phyloP scores from a whole-genome alignment of 2,113 vertebrate species.

The Lepus europaeus region DNA sequence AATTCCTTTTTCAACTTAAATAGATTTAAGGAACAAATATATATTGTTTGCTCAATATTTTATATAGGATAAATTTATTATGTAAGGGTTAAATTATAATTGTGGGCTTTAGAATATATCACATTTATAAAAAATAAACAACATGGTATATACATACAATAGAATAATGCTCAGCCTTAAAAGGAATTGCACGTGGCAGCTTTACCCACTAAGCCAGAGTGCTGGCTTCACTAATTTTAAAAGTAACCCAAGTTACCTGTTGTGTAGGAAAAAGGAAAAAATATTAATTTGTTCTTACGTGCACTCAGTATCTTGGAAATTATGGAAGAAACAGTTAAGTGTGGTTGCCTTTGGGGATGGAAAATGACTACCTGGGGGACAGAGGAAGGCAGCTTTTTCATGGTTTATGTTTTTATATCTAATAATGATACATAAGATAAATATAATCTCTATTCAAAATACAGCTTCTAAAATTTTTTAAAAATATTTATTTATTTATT shows the following conservation, averaged over 20 bases:
- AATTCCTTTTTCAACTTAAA: slow-evolving; percentile 23
- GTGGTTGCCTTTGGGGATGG: neutral
- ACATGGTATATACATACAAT: neutral
- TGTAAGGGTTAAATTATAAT: slow-evolving; percentile 27
- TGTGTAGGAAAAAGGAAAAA: slow-evolving; percentile 15
- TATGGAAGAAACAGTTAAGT: neutral
- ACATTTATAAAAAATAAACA: slow-evolving; percentile 44
- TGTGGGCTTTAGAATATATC: slow-evolving; percentile 20
- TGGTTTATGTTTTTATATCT: neutral
- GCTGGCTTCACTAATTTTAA: no score
- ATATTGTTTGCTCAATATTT: slow-evolving; percentile 17
- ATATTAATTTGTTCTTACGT: slow-evolving; percentile 11
- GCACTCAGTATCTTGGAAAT: neutral
- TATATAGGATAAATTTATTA: neutral
- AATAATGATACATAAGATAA: slow-evolving; percentile 31
- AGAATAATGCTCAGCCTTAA: slow-evolving; percentile 34
- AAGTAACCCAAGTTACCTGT: slow-evolving; percentile 9
- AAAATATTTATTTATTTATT: no score
- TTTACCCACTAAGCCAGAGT: no score
- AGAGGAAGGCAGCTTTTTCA: neutral
- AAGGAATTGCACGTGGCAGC: neutral
- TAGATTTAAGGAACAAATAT: slow-evolving; percentile 39
- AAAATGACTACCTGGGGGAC: neutral
- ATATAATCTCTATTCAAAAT: slow-evolving; percentile 44
- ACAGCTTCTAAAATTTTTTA: neutral